phyloP scores from a whole-genome alignment of 2,888 invertebrate genomes.

The Schizotus pectinicornis region DNA sequence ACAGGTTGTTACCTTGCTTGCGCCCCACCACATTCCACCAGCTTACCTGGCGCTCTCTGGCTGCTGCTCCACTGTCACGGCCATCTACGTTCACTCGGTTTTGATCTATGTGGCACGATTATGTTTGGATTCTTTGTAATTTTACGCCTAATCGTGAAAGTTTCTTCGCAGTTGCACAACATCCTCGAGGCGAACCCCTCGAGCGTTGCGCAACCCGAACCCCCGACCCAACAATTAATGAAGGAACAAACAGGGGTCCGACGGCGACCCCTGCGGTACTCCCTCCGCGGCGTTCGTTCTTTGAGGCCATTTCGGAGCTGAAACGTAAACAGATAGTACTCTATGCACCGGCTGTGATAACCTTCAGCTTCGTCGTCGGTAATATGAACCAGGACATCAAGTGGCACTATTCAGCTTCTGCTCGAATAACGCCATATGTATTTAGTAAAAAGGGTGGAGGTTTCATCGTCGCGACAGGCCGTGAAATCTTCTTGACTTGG shows the following conservation, averaged over 20 bases:
- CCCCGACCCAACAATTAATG: not conserved
- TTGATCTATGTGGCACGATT: conserved; percentile 25
- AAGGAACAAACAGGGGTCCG: not conserved
- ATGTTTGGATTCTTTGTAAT: conserved; percentile 28
- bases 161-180: conserved; percentile 12
- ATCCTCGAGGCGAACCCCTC: not conserved
- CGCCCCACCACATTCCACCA: conserved; percentile 50
- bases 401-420: no score
- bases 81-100: conserved; percentile 50
- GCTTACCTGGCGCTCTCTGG: conserved; percentile 50
- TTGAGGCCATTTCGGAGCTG: no score
- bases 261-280: no score
- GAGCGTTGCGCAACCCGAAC: not conserved
- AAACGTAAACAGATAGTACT: no score
- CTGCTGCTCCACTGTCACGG: conserved; percentile 56
- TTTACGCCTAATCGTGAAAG: conserved; percentile 8
- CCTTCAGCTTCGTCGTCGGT: no score
- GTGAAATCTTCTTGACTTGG: no score
- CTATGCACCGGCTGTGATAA: no score
- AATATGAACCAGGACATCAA: no score
- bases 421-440: no score
- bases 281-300: no score
- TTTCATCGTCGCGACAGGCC: no score
- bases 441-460: no score
- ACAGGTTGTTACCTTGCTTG: conserved; percentile 58